Base-by-base conservation (phyloP, 1,140 invertebrate species). In the Spodoptera frugiperda region DNA sequence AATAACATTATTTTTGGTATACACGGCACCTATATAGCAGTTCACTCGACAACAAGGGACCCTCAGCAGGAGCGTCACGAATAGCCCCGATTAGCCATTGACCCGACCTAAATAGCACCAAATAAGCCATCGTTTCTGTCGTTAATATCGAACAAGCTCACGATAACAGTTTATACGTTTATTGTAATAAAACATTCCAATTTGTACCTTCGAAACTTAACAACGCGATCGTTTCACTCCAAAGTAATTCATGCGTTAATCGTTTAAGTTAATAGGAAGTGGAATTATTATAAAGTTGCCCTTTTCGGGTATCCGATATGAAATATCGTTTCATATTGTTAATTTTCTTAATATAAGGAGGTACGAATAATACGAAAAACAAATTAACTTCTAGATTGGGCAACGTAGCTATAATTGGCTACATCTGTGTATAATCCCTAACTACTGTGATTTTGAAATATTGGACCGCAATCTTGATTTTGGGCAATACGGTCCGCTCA, bases 31-130 rank as follows among this genome's bases (percentile, higher is more conserved):
- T 77, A 61, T 59, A 61, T 77, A 71, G 79, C 25, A 55, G 55
- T 15, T 17, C 67, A 67, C 63, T 76, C 44, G 55, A 70, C 61
- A 76, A 68, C 46, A 63, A 63, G 55, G 59, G 63, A 70, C 74
- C 54, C 71, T 76, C 65, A 51, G 53, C 78, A 77, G 59, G 71
- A 78, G 68, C 78, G 81, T 81, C 81, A 82, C 79, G 78, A 82
- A 81, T 79, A 79, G 82, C 71, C 44, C 17, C 81, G 74, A 84
- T 86, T 82, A 84, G 75, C 80, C 76, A 80, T 83, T 84, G 85
- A 86, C 82, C 83, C 83, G 83, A 84, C 85, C 83, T 82, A 82
- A 84, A 84, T 86, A 82, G 80, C 70, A 59, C 73, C 77, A 67
- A 84, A 79, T 78, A 82, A 82, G 78, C 84, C 83, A 84, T 79